Base-by-base conservation (phyloP, 2,888 invertebrate genomes). In the Parnassius apollo region DNA sequence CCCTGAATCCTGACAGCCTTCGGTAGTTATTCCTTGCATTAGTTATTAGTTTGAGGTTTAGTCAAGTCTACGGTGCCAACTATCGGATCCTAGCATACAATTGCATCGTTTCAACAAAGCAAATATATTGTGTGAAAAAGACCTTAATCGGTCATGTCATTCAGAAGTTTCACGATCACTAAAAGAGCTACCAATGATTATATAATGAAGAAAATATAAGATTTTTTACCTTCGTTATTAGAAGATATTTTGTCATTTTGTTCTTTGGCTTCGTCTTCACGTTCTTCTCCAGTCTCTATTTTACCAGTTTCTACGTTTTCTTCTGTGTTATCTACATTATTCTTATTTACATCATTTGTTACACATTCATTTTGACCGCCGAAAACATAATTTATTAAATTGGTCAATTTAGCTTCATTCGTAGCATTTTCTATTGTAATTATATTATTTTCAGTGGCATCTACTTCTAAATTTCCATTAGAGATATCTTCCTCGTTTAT, bases 361-460 rank as follows among this genome's bases (percentile, higher is more conserved):
- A 58, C 52, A 57, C 60, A 62, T 44, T 53, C 25, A 54, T 57
- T 42, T 56, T 67, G 59, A 42, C 61, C 60, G 50, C 62, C 49
- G 65, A 62, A 48, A 55, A 66, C 60, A 59, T 66, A 54, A 13
- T 65, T 13, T 12, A 63, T 53, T 57, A 65, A 49, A 61, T 63
- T 50, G 13, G 64, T 11, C 59, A 67, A 18, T 42, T 61, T 57
- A 0, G 35, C n/a, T 35, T 61, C 57, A 35, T 58, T 53, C 8
- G 54, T 12, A 13, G 18, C 57, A 48, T 59, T 62, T 13, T 59
- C 62, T 18, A 44, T 35, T 42, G 48, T 52, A 11, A 56, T 42
- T 44, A 46, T 58, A 42, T 61, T 46, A 69, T 92, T 92, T 82
- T 87, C 92, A 55, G 92, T 93, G 85, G 66, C n/a, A 12, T 51